Percentiles rank a stretch among this genome's conserved stretches.
Evolutionary conservation across 2,797 vertebrate genomes (phyloP).

Genomic region (Urosaurus nigricauda): DNA sequence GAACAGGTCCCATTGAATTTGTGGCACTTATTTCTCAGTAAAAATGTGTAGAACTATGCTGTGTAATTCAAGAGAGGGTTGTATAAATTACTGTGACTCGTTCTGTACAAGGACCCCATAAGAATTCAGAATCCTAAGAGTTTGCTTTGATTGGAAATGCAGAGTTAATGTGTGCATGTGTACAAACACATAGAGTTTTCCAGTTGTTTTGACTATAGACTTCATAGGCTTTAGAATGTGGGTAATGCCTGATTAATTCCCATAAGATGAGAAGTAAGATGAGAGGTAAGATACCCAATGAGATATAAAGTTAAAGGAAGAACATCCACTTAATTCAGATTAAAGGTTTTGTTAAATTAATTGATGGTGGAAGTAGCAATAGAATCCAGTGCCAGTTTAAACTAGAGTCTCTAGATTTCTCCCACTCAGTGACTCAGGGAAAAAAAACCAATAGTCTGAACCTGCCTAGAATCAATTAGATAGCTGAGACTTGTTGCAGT

Average conservation of each 20-base stretch:
- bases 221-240: not conserved
- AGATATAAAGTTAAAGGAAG: not conserved
- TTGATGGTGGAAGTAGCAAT: too few species aligned
- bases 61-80: not conserved
- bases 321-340: not conserved
- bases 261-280: not conserved
- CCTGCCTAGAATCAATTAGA: not conserved
- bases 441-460: not conserved
- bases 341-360: not conserved
- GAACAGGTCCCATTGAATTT: not conserved
- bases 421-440: not conserved
- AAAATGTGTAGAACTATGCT: not conserved
- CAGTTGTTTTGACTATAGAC: not conserved
- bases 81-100: not conserved
- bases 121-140: not conserved
- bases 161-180: not conserved
- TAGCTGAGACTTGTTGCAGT: not conserved
- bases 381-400: not conserved
- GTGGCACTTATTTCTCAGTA: not conserved
- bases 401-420: not conserved
- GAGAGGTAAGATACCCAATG: too few species aligned
- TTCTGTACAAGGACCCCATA: not conserved
- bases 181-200: not conserved
- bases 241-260: not conserved
- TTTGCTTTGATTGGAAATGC: not conserved